phyloP scores from a whole-genome alignment of 2,797 vertebrate species.

The Denticeps clupeoides region DNA sequence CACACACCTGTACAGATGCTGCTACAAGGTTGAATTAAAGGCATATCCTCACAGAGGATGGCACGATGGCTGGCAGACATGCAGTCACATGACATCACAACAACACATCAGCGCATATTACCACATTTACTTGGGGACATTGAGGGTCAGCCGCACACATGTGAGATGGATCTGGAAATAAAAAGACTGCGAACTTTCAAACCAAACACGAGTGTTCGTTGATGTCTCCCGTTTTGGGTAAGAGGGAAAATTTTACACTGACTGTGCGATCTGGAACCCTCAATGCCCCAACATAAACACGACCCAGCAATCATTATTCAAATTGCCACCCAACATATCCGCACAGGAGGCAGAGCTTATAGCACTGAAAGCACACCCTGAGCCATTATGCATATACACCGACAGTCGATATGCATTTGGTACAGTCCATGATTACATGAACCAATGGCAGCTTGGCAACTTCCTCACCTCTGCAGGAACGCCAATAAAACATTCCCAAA shows the following conservation, averaged over 20 bases:
- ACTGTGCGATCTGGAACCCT: background rate
- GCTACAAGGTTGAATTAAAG: background rate
- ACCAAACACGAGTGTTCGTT: background rate
- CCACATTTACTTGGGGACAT: background rate
- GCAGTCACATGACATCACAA: background rate
- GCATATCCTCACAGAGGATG: background rate
- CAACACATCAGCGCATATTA: background rate
- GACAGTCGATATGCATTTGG: background rate
- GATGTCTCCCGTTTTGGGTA: slow-evolving; percentile 1
- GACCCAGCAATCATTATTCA: background rate
- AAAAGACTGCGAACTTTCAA: background rate
- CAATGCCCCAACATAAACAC: background rate
- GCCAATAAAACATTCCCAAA: background rate
- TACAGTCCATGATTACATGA: background rate
- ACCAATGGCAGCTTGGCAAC: background rate
- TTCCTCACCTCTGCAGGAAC: background rate
- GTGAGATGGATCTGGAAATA: background rate
- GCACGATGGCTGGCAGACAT: background rate
- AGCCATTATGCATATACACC: too few relatives aligned
- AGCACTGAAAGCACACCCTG: background rate
- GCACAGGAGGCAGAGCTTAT: background rate
- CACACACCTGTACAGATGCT: background rate
- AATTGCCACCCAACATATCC: background rate
- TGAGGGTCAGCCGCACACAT: background rate
- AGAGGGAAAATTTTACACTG: background rate